These are phyloP conservation scores for Heterodera carotae DNA, from an alignment of 1,140 invertebrate species.

Conservation along the genomic window DNA sequence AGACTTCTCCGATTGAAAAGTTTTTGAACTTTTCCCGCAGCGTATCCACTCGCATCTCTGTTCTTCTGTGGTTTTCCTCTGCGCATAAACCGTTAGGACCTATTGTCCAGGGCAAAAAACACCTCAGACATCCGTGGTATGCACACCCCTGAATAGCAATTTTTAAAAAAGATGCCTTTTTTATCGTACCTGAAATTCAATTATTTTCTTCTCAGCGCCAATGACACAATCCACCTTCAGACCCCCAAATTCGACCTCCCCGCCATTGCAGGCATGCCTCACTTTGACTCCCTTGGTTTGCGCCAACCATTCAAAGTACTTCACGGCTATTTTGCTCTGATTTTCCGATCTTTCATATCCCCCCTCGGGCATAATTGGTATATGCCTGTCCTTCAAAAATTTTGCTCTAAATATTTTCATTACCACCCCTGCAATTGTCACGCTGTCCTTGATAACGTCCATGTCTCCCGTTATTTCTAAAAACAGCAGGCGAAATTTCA, in stretches of 20 bases:
- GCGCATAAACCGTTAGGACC: background rate
- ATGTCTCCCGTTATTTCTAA: background rate
- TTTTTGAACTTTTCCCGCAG: background rate
- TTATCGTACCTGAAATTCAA: background rate
- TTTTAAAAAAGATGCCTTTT: background rate
- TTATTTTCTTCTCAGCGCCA: background rate
- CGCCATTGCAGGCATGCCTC: background rate
- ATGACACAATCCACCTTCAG: background rate
- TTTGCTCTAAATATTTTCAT: slow-evolving; percentile 1
- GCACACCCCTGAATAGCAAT: background rate
- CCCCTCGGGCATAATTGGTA: slow-evolving; percentile 3
- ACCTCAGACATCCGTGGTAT: background rate
- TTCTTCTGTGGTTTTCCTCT: background rate
- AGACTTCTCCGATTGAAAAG: background rate
- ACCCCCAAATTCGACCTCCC: background rate
- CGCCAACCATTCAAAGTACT: slow-evolving; percentile 2
- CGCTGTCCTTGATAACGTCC: background rate
- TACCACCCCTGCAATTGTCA: background rate
- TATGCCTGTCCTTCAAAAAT: background rate
- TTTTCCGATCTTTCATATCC: slow-evolving; percentile 2
- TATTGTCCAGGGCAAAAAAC: background rate
- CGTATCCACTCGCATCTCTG: background rate
- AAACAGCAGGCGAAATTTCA: background rate
- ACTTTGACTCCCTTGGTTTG: background rate
- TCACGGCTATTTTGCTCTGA: background rate